These are phyloP conservation scores for Uloborus diversus DNA, from an alignment of 1,140 invertebrate genomes.

Conservation along the genomic window DNA sequence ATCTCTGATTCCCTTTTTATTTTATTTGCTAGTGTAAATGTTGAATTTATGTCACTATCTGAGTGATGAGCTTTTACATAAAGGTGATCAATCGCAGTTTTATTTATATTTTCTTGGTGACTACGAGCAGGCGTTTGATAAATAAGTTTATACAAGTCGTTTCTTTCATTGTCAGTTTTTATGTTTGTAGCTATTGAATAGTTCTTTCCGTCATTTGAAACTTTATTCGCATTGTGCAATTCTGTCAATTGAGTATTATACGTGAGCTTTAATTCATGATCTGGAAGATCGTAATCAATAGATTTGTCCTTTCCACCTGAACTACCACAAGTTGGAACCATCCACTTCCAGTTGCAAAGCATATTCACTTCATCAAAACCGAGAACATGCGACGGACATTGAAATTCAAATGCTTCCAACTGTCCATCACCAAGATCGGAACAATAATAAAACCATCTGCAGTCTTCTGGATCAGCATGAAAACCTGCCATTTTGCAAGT, in stretches of 20 bases:
- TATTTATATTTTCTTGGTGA: too few species aligned
- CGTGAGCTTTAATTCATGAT: neutral
- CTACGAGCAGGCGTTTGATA: too few species aligned
- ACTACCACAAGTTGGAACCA: constrained; percentile 74
- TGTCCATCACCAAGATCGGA: constrained; percentile 75
- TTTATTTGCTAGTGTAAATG: neutral
- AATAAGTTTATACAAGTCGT: too few species aligned
- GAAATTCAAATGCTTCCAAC: constrained; percentile 80
- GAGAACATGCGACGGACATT: constrained; percentile 79
- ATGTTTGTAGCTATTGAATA: too few species aligned
- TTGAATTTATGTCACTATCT: too few species aligned
- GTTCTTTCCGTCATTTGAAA: too few species aligned
- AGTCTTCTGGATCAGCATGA: constrained; percentile 83
- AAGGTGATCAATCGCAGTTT: too few species aligned
- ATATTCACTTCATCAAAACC: constrained; percentile 78
- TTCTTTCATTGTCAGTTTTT: too few species aligned
- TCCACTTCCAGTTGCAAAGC: constrained; percentile 84
- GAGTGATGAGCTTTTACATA: too few species aligned
- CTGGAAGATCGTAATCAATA: neutral
- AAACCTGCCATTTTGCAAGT: constrained; percentile 70
- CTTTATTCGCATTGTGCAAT: neutral
- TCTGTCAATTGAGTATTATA: neutral
- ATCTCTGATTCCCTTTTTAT: neutral
- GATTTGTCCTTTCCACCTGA: neutral
- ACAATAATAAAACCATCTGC: constrained; percentile 87